phyloP scores from a whole-genome alignment of 2,888 invertebrate genomes.

The Prionchulus punctatus region DNA sequence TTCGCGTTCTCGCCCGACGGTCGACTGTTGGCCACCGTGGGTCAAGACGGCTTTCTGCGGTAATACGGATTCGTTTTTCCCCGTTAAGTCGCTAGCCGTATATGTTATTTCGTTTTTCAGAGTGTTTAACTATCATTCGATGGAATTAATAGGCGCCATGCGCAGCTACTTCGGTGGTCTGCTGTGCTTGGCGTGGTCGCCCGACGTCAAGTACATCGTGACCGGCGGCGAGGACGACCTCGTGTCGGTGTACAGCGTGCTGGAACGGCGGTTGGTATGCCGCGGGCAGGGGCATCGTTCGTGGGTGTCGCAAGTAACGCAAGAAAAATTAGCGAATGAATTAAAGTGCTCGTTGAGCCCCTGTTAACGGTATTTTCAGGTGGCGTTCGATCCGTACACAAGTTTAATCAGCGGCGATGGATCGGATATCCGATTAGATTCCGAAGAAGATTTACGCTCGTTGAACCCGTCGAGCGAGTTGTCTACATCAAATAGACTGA shows the following conservation, averaged over 20 bases:
- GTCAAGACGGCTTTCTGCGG: constrained; percentile 40
- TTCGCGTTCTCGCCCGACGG: constrained; percentile 84
- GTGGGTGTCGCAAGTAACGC: constrained; percentile 82
- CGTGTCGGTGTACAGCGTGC: constrained; percentile 87
- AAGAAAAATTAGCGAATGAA: neutral
- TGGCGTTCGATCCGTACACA: constrained; percentile 43
- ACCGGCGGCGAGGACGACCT: constrained; percentile 97
- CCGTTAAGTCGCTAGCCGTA: too few species aligned
- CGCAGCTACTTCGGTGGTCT: constrained; percentile 90
- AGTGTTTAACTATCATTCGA: constrained; percentile 88
- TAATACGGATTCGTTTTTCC: too few species aligned
- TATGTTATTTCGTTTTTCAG: constrained; percentile 34
- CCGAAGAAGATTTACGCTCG: constrained; percentile 14
- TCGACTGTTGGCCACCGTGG: constrained; percentile 75
- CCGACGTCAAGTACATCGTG: constrained; percentile 72
- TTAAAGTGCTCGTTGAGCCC: neutral
- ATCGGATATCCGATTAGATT: constrained; percentile 8
- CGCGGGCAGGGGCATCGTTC: constrained; percentile 91
- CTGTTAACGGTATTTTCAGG: constrained; percentile 46
- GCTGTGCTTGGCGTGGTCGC: constrained; percentile 93
- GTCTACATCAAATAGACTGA: neutral
- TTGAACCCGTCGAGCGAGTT: neutral
- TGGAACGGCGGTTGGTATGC: constrained; percentile 81
- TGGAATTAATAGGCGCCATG: constrained; percentile 72
- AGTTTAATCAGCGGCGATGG: constrained; percentile 46